Conservation (phyloP, 2,797 vertebrate species). For the Chiroxiphia lanceolata region DNA sequence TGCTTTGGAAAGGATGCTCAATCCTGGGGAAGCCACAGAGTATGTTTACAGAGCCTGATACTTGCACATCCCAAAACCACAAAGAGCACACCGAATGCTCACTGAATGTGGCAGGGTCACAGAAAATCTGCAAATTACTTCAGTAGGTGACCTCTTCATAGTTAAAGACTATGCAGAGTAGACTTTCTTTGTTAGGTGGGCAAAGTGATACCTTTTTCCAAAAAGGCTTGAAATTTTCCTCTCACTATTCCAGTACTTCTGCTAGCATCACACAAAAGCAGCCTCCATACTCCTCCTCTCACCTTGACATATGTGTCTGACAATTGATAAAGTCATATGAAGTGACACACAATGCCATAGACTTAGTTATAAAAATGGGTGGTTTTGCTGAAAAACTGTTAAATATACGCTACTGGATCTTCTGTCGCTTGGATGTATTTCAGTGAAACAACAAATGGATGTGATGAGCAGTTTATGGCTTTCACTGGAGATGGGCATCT, state of each 20-base stretch:
- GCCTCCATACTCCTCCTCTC: background rate
- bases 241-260: background rate
- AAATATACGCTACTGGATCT: background rate
- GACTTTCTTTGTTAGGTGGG: background rate
- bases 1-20: background rate
- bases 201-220: background rate
- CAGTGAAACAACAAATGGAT: background rate
- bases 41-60: background rate
- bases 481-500: background rate
- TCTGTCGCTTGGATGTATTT: background rate
- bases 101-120: background rate
- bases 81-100: background rate
- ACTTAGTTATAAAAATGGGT: background rate
- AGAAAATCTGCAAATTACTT: background rate
- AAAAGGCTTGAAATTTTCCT: background rate
- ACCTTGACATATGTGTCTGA: background rate
- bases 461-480: background rate
- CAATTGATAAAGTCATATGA: background rate
- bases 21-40: background rate
- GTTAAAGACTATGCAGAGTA: background rate
- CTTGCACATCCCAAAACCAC: background rate
- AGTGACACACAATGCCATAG: background rate
- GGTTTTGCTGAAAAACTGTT: background rate
- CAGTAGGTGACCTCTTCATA: background rate
- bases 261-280: background rate